A percentile compares a stretch with the other conserved stretches of the same genome.
Conservation (phyloP, 1,140 invertebrate genomes). For the Thaumatotibia leucotreta region DNA sequence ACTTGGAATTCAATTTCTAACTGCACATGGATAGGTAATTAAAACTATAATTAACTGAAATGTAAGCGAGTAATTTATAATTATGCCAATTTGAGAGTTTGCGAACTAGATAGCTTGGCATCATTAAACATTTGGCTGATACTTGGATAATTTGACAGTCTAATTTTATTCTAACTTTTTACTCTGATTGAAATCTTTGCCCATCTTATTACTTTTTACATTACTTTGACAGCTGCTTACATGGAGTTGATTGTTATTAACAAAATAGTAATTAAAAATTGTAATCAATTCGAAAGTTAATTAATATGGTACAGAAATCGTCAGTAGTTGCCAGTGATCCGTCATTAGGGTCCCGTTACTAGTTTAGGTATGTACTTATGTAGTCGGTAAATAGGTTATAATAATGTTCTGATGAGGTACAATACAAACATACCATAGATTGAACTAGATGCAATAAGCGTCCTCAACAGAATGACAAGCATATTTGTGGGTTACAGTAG, state of each 20-base stretch:
- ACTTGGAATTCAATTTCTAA: too few species aligned
- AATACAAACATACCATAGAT: too few species aligned
- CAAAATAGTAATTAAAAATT: conserved; percentile 16
- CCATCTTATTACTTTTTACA: conserved; percentile 6
- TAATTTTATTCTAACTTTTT: background rate
- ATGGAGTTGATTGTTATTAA: background rate
- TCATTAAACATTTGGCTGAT: background rate
- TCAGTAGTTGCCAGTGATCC: background rate
- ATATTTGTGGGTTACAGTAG: too few species aligned
- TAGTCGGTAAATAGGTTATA: too few species aligned
- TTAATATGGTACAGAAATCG: conserved; percentile 19
- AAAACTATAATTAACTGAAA: too few species aligned
- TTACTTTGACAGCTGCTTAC: conserved; percentile 1
- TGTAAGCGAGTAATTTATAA: background rate
- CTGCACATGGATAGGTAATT: background rate
- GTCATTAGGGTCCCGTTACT: background rate
- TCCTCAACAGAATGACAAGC: too few species aligned
- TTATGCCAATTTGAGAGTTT: background rate
- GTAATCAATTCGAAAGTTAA: conserved; percentile 28
- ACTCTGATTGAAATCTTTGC: background rate
- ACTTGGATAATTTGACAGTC: background rate
- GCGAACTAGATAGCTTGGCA: conserved; percentile 1
- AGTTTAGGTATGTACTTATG: too few species aligned
- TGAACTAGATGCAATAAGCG: too few species aligned
- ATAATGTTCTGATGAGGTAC: too few species aligned